Evolutionary conservation across 2,113 vertebrate genomes (phyloP).

Genomic region (Helogale parvula): DNA sequence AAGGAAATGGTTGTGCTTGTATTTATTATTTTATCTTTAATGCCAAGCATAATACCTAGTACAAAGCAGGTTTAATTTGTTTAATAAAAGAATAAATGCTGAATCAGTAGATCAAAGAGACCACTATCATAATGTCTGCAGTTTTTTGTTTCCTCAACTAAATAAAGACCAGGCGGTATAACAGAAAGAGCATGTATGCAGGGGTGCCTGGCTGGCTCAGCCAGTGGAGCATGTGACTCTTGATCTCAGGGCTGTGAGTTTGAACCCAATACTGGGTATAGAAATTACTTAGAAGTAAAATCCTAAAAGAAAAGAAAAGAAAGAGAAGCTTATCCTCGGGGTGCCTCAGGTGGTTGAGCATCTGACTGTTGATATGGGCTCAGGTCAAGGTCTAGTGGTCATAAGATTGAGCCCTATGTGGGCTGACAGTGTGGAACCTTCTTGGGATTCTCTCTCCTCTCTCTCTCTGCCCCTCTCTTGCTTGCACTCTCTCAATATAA

Average conservation of each 20-base stretch:
- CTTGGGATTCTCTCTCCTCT: too few species aligned
- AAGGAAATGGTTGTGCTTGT: background rate
- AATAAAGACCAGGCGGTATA: background rate
- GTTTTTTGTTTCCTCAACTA: background rate
- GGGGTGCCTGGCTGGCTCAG: background rate
- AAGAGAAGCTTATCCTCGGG: background rate
- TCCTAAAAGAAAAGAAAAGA: background rate
- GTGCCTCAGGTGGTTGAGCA: too few species aligned
- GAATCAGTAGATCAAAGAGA: background rate
- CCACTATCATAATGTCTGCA: background rate
- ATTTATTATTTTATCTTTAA: constrained; percentile 20
- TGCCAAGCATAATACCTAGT: background rate
- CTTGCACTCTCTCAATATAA: too few species aligned
- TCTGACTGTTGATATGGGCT: too few species aligned
- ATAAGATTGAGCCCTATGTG: too few species aligned
- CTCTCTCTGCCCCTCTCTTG: too few species aligned
- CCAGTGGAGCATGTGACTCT: background rate
- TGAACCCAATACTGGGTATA: background rate
- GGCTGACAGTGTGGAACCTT: too few species aligned
- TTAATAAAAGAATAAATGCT: constrained; percentile 11
- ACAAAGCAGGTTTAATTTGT: constrained; percentile 23
- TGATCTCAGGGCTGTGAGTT: background rate
- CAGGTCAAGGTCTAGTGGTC: too few species aligned
- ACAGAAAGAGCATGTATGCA: background rate
- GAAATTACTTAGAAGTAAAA: background rate